phyloP scores from a whole-genome alignment of 2,797 vertebrate species.

The Oreochromis grahami region DNA sequence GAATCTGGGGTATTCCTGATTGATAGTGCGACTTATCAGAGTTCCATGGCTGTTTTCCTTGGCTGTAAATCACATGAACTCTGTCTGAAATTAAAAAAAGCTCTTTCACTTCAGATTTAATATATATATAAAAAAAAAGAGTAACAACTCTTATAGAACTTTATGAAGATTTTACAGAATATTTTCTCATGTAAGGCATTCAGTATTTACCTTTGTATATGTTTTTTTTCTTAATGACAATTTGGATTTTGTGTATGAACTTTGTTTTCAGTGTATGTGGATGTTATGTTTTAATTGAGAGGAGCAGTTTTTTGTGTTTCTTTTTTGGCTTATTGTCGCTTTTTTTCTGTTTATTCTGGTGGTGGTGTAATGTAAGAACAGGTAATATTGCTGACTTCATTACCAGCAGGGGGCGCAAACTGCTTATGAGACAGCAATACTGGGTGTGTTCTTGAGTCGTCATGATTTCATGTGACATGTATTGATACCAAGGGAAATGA shows the following conservation, averaged over 20 bases:
- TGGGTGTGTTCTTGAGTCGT: neutral
- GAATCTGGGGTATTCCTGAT: neutral
- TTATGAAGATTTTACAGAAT: neutral
- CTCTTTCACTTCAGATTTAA: neutral
- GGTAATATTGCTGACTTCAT: neutral
- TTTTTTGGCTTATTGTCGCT: neutral
- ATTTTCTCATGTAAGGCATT: neutral
- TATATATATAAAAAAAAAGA: neutral
- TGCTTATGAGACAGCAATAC: neutral
- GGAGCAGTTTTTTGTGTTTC: neutral
- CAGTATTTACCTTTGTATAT: neutral
- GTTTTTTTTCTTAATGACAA: neutral
- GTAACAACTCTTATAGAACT: neutral
- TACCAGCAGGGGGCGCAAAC: constrained; percentile 41
- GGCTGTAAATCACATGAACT: neutral
- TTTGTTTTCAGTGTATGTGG: neutral
- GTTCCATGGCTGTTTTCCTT: neutral
- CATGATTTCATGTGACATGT: constrained; percentile 6
- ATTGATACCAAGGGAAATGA: neutral
- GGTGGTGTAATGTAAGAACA: neutral
- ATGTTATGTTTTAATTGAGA: neutral
- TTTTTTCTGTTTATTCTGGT: neutral
- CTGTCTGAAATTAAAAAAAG: neutral
- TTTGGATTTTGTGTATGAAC: neutral
- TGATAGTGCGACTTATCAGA: neutral